Percentiles rank a stretch among this genome's conserved stretches.
phyloP scores from a whole-genome alignment of 92 coral and sea anemone species.

The Umimayanthus chanpuru region DNA sequence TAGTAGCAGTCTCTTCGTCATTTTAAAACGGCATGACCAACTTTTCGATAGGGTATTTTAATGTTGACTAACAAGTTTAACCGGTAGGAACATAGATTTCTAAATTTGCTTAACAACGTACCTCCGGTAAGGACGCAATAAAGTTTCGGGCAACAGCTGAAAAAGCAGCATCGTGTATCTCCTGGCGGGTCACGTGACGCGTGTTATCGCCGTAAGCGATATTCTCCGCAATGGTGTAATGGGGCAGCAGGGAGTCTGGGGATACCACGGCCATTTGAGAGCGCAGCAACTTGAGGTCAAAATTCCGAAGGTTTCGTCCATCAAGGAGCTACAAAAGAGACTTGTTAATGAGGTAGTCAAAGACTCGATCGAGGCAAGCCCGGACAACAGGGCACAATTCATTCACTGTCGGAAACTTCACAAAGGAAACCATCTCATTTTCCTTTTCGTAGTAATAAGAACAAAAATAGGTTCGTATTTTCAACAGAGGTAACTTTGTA shows the following conservation, averaged over 20 bases:
- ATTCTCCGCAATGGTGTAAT: slow-evolving; percentile 80
- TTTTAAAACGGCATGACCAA: neutral
- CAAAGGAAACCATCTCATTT: too few species aligned
- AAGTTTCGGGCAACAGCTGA: slow-evolving; percentile 76
- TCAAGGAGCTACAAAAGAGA: slow-evolving; percentile 65
- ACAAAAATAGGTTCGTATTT: too few species aligned
- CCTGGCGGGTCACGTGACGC: slow-evolving; percentile 56
- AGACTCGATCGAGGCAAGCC: neutral
- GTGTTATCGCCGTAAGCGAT: slow-evolving; percentile 75
- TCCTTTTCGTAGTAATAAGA: too few species aligned
- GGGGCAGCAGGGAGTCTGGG: slow-evolving; percentile 64
- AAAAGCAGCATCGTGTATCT: slow-evolving; percentile 72
- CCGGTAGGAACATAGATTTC: neutral
- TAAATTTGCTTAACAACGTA: slow-evolving; percentile 3
- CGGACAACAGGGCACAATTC: neutral
- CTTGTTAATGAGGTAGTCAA: neutral
- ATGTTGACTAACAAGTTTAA: neutral
- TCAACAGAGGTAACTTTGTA: neutral
- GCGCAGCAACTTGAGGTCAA: slow-evolving; percentile 80
- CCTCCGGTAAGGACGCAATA: slow-evolving; percentile 70
- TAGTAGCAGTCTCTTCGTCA: neutral
- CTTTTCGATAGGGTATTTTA: neutral
- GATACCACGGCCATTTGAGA: slow-evolving; percentile 86
- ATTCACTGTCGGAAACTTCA: too few species aligned
- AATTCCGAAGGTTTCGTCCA: slow-evolving; percentile 58